Percentiles rank a stretch among this genome's conserved stretches.
Evolutionary conservation across 2,888 invertebrate genomes (phyloP).

Genomic region (Agonopterix arenella): DNA sequence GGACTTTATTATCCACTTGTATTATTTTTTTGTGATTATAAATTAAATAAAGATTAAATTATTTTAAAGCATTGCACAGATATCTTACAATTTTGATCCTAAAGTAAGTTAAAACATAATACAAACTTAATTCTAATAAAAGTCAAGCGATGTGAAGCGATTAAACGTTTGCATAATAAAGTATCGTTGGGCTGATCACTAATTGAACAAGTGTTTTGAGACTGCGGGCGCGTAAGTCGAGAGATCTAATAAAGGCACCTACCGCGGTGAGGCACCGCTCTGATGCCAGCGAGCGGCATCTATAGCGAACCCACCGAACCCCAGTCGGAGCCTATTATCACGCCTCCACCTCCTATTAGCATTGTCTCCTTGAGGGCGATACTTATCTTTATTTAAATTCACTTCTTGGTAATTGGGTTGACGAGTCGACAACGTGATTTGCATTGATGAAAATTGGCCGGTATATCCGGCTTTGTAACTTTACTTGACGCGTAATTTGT

Average conservation of each 20-base stretch:
- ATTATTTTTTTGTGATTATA: too few relatives aligned
- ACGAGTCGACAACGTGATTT: conserved; percentile 78
- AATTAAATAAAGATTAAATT: too few relatives aligned
- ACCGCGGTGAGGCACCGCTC: conserved; percentile 38
- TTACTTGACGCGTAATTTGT: conserved; percentile 58
- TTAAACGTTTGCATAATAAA: conserved; percentile 46
- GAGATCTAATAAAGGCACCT: conserved; percentile 74
- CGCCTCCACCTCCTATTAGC: conserved; percentile 74
- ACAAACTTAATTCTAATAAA: neutral
- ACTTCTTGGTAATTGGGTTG: conserved; percentile 77
- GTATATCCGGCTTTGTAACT: conserved; percentile 54
- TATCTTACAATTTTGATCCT: too few relatives aligned
- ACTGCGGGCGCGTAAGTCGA: conserved; percentile 65
- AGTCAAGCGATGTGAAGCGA: conserved; percentile 5
- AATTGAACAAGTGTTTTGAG: conserved; percentile 73
- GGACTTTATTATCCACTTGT: too few relatives aligned
- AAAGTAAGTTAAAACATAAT: neutral
- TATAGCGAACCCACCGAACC: conserved; percentile 25
- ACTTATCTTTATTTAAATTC: conserved; percentile 78
- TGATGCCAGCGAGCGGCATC: conserved; percentile 22
- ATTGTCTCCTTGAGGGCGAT: conserved; percentile 76
- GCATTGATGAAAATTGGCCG: conserved; percentile 75
- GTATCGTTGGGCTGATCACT: conserved; percentile 62
- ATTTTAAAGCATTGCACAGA: too few relatives aligned
- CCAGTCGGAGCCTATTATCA: conserved; percentile 71